phyloP scores from a whole-genome alignment of 2,113 vertebrate species.

The Oncorhynchus mykiss region DNA sequence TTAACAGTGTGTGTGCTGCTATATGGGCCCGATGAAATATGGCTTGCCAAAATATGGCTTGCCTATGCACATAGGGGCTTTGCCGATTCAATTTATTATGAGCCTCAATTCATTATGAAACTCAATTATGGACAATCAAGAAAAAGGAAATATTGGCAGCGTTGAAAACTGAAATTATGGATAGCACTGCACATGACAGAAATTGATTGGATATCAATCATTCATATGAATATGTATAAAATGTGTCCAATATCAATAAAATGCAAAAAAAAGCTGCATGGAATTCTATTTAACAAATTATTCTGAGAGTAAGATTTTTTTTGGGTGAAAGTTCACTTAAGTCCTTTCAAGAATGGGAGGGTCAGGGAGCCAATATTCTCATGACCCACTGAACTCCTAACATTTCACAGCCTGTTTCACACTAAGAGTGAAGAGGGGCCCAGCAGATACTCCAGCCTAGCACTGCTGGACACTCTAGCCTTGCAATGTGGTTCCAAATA shows the following conservation, averaged over 20 bases:
- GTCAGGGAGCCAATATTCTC: background rate
- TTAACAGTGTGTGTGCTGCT: background rate
- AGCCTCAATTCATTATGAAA: background rate
- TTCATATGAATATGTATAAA: too few relatives aligned
- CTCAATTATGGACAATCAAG: too few relatives aligned
- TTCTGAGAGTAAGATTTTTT: too few relatives aligned
- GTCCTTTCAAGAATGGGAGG: background rate
- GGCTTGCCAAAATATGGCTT: background rate
- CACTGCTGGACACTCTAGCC: too few relatives aligned
- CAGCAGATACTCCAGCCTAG: background rate
- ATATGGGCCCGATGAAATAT: background rate
- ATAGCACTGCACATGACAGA: too few relatives aligned
- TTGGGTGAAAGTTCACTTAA: background rate
- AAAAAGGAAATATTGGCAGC: too few relatives aligned
- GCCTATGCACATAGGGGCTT: background rate
- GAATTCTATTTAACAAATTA: background rate
- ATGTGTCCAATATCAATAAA: too few relatives aligned
- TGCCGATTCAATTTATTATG: too few relatives aligned
- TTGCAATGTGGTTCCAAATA: too few relatives aligned
- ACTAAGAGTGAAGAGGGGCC: background rate
- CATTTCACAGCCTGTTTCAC: constrained; percentile 1
- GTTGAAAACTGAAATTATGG: too few relatives aligned
- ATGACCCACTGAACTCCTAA: constrained; percentile 2
- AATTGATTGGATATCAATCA: too few relatives aligned
- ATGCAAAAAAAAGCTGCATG: too few relatives aligned